Evolutionary conservation across 2,888 invertebrate genomes (phyloP).

Genomic region (Harpagoxenus sublaevis): DNA sequence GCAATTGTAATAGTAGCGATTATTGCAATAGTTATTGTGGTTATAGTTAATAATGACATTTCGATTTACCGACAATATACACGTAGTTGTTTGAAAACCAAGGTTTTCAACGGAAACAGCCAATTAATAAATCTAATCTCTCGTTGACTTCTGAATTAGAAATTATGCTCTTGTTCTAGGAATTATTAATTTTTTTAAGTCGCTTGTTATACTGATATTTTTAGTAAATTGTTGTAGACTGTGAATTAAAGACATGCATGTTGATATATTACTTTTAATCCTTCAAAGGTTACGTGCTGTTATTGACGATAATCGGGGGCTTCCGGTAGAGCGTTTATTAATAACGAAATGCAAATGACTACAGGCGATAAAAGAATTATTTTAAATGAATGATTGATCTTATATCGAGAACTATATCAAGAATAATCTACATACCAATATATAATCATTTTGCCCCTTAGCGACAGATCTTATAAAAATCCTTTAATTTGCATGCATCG

Average conservation of each 20-base stretch:
- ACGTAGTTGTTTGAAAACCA: neutral
- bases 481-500: neutral
- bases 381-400: slow-evolving; percentile 24
- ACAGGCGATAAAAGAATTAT: neutral
- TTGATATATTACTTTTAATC: neutral
- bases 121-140: neutral
- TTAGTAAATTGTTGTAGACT: neutral
- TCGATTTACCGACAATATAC: neutral
- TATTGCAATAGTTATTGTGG: neutral
- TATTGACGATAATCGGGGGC: neutral
- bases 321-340: neutral
- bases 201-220: neutral
- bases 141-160: neutral
- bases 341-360: slow-evolving; percentile 1
- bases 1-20: neutral
- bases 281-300: neutral
- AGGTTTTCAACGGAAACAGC: neutral
- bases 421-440: neutral
- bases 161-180: neutral
- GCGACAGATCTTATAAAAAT: neutral
- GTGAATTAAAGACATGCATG: neutral
- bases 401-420: neutral
- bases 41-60: neutral
- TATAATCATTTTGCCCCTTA: neutral
- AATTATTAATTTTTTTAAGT: neutral